A percentile compares a stretch with the other conserved stretches of the same genome.
Conservation (phyloP, 1,140 invertebrate genomes). For the Anoplolepis gracilipes region DNA sequence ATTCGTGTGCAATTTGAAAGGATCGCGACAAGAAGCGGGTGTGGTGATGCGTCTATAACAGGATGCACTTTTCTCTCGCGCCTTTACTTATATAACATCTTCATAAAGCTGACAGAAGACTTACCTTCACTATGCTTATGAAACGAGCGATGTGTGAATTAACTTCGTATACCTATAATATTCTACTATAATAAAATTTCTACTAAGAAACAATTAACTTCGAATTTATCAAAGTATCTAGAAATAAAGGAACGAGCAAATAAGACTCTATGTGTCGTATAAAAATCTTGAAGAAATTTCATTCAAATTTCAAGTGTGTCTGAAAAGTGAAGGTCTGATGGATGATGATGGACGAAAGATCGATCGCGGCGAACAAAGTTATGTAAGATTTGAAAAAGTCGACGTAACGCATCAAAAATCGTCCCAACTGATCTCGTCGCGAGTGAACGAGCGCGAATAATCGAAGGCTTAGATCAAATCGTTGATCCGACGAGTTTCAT, state of each 20-base stretch:
- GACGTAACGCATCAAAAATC: slow-evolving; percentile 63
- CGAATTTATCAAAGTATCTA: background rate
- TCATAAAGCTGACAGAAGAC: background rate
- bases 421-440: slow-evolving; percentile 62
- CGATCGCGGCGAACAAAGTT: slow-evolving; percentile 42
- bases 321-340: slow-evolving; percentile 2
- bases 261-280: background rate
- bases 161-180: background rate
- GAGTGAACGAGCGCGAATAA: slow-evolving; percentile 66
- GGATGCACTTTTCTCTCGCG: slow-evolving; percentile 54
- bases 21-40: background rate
- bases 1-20: slow-evolving; percentile 39
- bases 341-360: background rate
- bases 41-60: slow-evolving; percentile 49
- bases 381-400: slow-evolving; percentile 64
- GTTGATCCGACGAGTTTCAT: slow-evolving; percentile 7
- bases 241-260: background rate
- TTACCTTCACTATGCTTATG: background rate
- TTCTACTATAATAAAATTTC: background rate
- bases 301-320: background rate
- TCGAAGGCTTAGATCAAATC: slow-evolving; percentile 37
- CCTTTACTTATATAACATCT: slow-evolving; percentile 19
- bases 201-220: background rate
- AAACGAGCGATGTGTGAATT: background rate
- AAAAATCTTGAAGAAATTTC: background rate